Evolutionary conservation across 2,113 vertebrate species (phyloP).

Genomic region (Euleptes europaea): DNA sequence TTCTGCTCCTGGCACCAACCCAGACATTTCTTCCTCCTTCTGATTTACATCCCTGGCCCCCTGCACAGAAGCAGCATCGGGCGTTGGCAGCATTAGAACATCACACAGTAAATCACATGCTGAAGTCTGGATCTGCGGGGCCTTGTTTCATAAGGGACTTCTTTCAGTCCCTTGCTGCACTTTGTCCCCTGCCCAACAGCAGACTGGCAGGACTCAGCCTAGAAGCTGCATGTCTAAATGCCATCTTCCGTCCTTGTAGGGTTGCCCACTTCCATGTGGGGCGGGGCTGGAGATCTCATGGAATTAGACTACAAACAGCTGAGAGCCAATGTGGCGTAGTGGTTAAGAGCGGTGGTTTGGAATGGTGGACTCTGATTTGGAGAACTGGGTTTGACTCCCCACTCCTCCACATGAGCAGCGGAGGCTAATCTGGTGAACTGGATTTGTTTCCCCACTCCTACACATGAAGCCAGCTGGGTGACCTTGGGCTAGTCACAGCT

Average conservation of each 20-base stretch:
- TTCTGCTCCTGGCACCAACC: conserved; percentile 4
- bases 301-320: background rate
- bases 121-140: background rate
- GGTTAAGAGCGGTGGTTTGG: no score
- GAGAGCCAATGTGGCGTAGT: no score
- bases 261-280: no score
- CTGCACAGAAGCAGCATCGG: background rate
- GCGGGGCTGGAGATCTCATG: background rate
- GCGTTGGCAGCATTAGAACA: background rate
- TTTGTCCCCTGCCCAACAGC: background rate
- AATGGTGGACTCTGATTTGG: no score
- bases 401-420: no score
- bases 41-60: background rate
- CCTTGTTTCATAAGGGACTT: background rate
- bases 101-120: conserved; percentile 12
- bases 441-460: no score
- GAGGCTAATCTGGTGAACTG: no score
- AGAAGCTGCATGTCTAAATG: no score
- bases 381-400: no score
- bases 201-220: background rate
- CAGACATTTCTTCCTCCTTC: background rate
- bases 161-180: background rate
- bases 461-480: no score
- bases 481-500: no score
- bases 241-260: background rate